phyloP scores from a whole-genome alignment of 2,797 vertebrate species.

The Cephalopachus bancanus region DNA sequence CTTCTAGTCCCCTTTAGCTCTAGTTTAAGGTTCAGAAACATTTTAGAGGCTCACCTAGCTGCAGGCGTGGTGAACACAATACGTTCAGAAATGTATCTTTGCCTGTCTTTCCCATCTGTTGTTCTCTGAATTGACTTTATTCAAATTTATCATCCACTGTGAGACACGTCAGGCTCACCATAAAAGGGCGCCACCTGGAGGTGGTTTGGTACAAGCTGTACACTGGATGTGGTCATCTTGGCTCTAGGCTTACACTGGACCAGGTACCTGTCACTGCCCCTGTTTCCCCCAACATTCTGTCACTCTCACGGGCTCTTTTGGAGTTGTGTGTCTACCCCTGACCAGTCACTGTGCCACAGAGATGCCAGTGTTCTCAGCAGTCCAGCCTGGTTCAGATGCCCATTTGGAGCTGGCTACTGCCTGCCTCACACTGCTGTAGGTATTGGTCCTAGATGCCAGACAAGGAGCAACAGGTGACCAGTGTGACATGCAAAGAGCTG shows the following conservation, averaged over 20 bases:
- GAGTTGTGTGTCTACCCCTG: not conserved
- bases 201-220: not conserved
- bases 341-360: not conserved
- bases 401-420: too few relatives aligned
- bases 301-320: not conserved
- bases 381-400: not conserved
- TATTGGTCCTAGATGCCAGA: not conserved
- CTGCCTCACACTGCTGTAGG: not conserved
- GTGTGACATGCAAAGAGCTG: not conserved
- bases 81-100: not conserved
- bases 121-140: not conserved
- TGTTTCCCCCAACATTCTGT: not conserved
- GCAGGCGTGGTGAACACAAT: not conserved
- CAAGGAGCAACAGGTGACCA: not conserved
- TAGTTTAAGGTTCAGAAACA: constrained; percentile 16
- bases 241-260: not conserved
- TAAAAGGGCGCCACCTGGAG: not conserved
- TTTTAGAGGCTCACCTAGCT: constrained; percentile 14
- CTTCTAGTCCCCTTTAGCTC: not conserved
- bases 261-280: too few relatives aligned
- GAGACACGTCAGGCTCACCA: not conserved
- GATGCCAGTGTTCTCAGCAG: not conserved
- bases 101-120: not conserved
- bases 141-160: not conserved
- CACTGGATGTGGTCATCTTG: not conserved